Evolutionary conservation across 2,113 vertebrate genomes (phyloP), one percentile per base, ranked within the genome.

Genomic region (Pangasianodon gigas): DNA sequence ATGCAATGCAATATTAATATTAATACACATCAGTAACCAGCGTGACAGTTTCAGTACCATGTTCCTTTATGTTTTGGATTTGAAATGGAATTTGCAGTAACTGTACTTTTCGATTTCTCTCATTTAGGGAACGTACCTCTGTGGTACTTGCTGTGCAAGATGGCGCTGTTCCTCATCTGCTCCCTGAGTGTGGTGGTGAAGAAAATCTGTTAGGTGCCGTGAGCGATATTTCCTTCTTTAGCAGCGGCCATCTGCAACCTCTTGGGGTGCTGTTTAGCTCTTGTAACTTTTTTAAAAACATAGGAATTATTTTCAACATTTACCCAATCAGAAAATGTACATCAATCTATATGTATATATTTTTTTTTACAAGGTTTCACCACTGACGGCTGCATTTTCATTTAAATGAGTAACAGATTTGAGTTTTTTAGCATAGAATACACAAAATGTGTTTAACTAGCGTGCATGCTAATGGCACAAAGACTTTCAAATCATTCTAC

Each of bases 71-170:
- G 21, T 29, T 29, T 29, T 13, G 11, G 44, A 48, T 29, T 48
- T 79, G 24, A 51, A 51, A 46, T 79, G 26, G 3, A 51, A 7
- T 52, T 16, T 51, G 4, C n/a, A 14, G 46, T 80, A 29, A 80
- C 77, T 51, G 77, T 52, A 18, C 6, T 18, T 54, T 54, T 8
- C 2, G 51, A 1, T 84, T n/a, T 58, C 13, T 85, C 8, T 84
- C 7, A 13, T 32, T 67, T 13, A 89, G 85, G 91, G 71, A 84
- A 29, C 37, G 56, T 26, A 14, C 87, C 86, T 51, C 62, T 87
- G 44, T 92, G 81, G 52, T 92, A 92, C 79, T 44, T 92, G 18
- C 32, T 92, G 85, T 46, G 88, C 52, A 92, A 92, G 80, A 71
- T 65, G 5, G 87, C 18, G 11, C 60, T 90, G n/a, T 91, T 87